phyloP scores from a whole-genome alignment of 92 coral and sea anemone species.

The Phenganax marumi region DNA sequence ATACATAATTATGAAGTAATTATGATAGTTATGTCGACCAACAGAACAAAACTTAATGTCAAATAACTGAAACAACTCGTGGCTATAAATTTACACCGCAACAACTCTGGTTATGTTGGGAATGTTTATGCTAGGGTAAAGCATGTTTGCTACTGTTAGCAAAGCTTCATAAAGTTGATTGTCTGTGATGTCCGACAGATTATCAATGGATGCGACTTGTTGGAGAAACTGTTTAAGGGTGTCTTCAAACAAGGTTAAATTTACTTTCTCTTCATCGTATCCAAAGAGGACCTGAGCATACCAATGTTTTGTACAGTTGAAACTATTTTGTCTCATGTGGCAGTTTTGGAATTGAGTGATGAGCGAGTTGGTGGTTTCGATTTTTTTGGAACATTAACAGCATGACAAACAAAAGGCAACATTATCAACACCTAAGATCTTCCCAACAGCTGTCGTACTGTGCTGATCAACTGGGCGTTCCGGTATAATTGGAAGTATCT shows the following conservation, averaged over 20 bases:
- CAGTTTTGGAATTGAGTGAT: slow-evolving; percentile 17
- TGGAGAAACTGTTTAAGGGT: too few relatives aligned
- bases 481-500: slow-evolving; percentile 46
- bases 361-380: neutral
- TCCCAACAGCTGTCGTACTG: slow-evolving; percentile 30
- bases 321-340: neutral
- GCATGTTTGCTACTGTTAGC: too few relatives aligned
- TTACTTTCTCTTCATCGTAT: neutral
- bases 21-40: too few relatives aligned
- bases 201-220: too few relatives aligned
- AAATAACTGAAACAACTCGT: too few relatives aligned
- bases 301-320: slow-evolving; percentile 25
- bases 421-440: slow-evolving; percentile 36
- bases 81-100: too few relatives aligned
- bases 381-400: slow-evolving; percentile 13
- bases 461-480: slow-evolving; percentile 34
- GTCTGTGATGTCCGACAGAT: too few relatives aligned
- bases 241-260: neutral
- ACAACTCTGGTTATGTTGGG: too few relatives aligned
- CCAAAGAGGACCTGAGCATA: neutral
- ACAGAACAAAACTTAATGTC: too few relatives aligned
- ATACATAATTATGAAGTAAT: too few relatives aligned
- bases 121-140: too few relatives aligned
- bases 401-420: slow-evolving; percentile 19
- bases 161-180: too few relatives aligned